Percentiles rank a stretch among this genome's conserved stretches.
These are phyloP conservation scores for Smittia aterrima DNA, from an alignment of 2,888 invertebrate species.

Conservation along the genomic window DNA sequence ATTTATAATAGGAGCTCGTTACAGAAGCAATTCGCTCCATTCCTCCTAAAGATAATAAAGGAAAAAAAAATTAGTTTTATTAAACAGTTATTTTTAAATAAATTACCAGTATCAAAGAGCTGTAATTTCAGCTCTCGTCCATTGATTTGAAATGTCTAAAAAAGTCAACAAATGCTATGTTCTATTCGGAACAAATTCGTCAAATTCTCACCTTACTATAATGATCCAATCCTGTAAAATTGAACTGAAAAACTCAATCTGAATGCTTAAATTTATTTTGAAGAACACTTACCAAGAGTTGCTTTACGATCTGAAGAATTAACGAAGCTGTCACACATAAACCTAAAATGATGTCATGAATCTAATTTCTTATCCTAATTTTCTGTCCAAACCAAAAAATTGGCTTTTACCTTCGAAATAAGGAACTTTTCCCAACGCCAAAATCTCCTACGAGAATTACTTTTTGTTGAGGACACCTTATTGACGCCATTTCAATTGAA, in stretches of 20 bases:
- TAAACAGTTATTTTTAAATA: background rate
- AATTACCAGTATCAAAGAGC: conserved; percentile 85
- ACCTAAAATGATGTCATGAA: too few relatives aligned
- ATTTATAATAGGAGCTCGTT: conserved; percentile 97
- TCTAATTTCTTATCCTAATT: too few relatives aligned
- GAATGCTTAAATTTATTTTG: background rate
- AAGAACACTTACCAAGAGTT: conserved; percentile 62
- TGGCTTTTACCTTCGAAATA: conserved; percentile 90
- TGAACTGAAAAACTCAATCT: background rate
- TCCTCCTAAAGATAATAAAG: too few relatives aligned
- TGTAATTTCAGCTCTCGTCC: conserved; percentile 83
- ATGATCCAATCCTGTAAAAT: conserved; percentile 68
- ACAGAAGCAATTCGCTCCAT: conserved; percentile 95
- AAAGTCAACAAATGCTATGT: too few relatives aligned
- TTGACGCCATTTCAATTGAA: conserved; percentile 66
- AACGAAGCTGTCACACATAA: conserved; percentile 86
- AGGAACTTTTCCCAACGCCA: conserved; percentile 76
- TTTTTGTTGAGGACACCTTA: conserved; percentile 85
- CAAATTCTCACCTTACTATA: too few relatives aligned
- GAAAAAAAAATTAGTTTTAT: background rate
- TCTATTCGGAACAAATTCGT: too few relatives aligned
- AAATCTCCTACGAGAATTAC: conserved; percentile 94
- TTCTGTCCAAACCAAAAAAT: too few relatives aligned
- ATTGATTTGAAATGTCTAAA: conserved; percentile 72
- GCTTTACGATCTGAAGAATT: conserved; percentile 78